Evolutionary conservation across 2,797 vertebrate species (phyloP), one percentile per base, ranked within the genome.

Genomic region (Apogon talboti): DNA sequence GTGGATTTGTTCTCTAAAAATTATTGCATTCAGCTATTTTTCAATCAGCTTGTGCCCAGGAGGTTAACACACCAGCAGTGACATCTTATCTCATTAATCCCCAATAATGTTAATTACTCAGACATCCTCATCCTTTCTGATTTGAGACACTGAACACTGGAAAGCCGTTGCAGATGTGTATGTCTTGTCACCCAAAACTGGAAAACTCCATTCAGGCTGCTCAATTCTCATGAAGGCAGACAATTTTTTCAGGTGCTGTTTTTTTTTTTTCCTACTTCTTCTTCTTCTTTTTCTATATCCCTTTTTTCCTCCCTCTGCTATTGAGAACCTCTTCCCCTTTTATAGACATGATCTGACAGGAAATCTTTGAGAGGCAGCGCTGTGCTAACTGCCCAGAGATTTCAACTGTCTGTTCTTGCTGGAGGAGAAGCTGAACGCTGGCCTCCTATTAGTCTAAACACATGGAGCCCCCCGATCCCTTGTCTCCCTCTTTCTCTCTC

Each of bases 391-490:
- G 94, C 94, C 96, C 96, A 96, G 96, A 99, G 96, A 98, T 95
- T 98, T 98, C 95, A 96, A 95, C 95, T 96, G 95, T 98, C 96
- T 97, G 95, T 95, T 96, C 95, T 95, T 94, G 95, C 95, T 96
- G 93, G 93, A 93, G 95, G 94, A 98, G 95, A 96, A 93, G 94
- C 96, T 95, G 95, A 97, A 95, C 94, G 91, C 92, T 95, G 95
- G 93, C 94, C 96, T 95, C 93, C 95, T 96, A 98, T 99, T 99
- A 98, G 96, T 96, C 95, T 96, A 98, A 97, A 97, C 96, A 96
- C 95, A 95, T 78, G 81, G 92, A 95, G 90, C 85, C 93, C 92
- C 92, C 90, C 94, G 67, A 77, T 75, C 72, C 95, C 92, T 91
- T 89, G 43, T 71, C 71, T 76, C 61, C 71, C 68, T 55, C 68